Conservation (phyloP, 1,140 invertebrate species). For the Araneus ventricosus region DNA sequence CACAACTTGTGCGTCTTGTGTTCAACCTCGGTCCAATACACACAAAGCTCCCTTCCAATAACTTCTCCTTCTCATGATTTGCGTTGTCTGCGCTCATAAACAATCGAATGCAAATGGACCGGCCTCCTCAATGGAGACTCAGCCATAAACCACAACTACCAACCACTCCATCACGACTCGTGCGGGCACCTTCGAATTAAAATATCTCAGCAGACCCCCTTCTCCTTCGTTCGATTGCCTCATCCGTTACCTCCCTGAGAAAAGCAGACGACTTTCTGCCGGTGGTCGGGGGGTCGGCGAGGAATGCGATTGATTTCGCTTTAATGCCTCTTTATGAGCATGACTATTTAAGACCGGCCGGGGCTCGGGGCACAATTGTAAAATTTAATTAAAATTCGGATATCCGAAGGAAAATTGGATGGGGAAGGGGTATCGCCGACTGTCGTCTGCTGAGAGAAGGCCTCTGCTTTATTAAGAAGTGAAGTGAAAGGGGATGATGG, state of each 20-base stretch:
- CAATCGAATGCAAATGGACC: slow-evolving; percentile 28
- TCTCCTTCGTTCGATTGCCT: slow-evolving; percentile 1
- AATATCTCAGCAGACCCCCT: slow-evolving; percentile 7
- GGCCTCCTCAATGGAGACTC: neutral
- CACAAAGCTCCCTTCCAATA: neutral
- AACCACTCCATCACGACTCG: slow-evolving; percentile 6
- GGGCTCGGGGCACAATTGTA: slow-evolving; percentile 27
- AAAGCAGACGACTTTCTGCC: neutral
- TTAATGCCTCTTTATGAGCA: slow-evolving; percentile 37
- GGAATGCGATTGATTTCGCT: slow-evolving; percentile 37
- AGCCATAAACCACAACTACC: slow-evolving; percentile 7
- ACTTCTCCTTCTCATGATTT: neutral
- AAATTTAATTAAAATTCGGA: slow-evolving; percentile 41
- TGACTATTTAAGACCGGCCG: neutral
- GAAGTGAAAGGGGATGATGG: slow-evolving; percentile 22
- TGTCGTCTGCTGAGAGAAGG: neutral
- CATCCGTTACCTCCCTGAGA: slow-evolving; percentile 26
- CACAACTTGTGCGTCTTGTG: neutral
- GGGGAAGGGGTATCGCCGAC: neutral
- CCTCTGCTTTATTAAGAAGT: slow-evolving; percentile 27
- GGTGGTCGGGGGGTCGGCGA: neutral
- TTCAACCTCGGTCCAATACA: neutral
- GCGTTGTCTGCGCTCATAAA: neutral
- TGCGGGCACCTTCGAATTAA: slow-evolving; percentile 13
- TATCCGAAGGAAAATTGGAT: slow-evolving; percentile 32